These are phyloP conservation scores for Oryzias curvinotus DNA, from an alignment of 2,113 vertebrate genomes.

Conservation along the genomic window DNA sequence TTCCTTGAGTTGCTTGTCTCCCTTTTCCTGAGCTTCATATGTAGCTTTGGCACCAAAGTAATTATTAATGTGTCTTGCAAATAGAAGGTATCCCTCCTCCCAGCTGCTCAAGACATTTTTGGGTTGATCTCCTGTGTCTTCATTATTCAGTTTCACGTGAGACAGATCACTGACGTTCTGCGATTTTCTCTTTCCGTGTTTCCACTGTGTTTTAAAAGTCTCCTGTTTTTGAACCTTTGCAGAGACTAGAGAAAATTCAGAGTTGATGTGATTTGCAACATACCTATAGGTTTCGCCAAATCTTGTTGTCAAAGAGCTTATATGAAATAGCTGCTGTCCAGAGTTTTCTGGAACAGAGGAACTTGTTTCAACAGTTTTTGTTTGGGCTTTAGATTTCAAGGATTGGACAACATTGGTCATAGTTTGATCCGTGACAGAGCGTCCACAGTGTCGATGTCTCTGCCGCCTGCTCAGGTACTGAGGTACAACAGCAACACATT, in stretches of 20 bases:
- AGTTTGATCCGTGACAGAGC: constrained; percentile 17
- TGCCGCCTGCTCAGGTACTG: constrained; percentile 28
- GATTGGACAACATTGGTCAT: neutral
- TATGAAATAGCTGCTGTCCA: constrained; percentile 68
- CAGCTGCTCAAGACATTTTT: constrained; percentile 20
- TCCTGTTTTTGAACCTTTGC: constrained; percentile 18
- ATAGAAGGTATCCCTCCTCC: constrained; percentile 67
- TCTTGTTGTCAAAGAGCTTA: constrained; percentile 63
- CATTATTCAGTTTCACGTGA: neutral
- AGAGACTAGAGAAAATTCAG: constrained; percentile 45
- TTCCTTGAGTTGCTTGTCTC: neutral
- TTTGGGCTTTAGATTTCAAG: constrained; percentile 3
- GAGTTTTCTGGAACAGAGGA: constrained; percentile 9
- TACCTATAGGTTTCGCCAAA: constrained; percentile 75
- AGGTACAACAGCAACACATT: constrained; percentile 15
- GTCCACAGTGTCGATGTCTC: constrained; percentile 36
- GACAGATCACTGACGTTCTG: constrained; percentile 9
- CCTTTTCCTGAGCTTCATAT: constrained; percentile 26
- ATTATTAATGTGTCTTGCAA: constrained; percentile 71
- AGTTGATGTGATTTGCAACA: constrained; percentile 74
- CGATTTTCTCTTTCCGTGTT: constrained; percentile 31
- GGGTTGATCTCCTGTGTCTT: constrained; percentile 9
- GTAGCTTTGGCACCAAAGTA: constrained; percentile 71
- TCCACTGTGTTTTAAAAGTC: neutral
- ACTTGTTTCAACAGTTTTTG: constrained; percentile 9